Percentiles rank a stretch among this genome's conserved stretches.
These are phyloP conservation scores for Agrochola lota DNA, from an alignment of 2,888 invertebrate genomes.

Conservation along the genomic window DNA sequence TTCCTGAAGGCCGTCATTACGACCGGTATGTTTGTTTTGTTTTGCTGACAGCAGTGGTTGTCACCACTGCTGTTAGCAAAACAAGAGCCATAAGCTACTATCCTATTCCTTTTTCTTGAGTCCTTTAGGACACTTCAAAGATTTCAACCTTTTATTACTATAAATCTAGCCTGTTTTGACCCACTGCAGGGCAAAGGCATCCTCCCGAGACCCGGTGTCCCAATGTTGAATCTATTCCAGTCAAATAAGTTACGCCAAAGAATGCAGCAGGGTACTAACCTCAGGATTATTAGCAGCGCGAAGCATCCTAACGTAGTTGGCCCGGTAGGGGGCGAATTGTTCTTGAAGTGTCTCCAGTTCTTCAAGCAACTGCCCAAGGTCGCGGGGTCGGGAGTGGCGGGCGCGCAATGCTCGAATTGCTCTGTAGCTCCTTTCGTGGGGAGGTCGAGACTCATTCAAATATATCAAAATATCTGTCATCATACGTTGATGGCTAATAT, in stretches of 20 bases:
- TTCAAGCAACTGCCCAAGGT: conserved; percentile 76
- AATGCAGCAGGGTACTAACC: conserved; percentile 61
- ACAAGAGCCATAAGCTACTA: not conserved
- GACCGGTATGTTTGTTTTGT: too few species aligned
- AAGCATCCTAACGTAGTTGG: conserved; percentile 72
- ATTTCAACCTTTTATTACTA: not conserved
- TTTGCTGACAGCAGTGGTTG: too few species aligned
- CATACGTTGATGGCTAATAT: conserved; percentile 37
- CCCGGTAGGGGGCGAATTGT: conserved; percentile 77
- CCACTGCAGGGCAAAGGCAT: not conserved
- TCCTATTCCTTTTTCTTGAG: not conserved
- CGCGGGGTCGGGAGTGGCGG: conserved; percentile 75
- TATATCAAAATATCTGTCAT: conserved; percentile 25
- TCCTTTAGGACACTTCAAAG: not conserved
- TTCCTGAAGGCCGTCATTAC: not conserved
- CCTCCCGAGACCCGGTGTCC: not conserved
- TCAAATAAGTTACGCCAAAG: not conserved
- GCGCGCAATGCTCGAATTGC: conserved; percentile 69
- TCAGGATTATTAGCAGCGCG: conserved; percentile 67
- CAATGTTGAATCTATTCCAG: not conserved
- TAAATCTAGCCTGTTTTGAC: not conserved
- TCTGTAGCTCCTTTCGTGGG: conserved; percentile 65
- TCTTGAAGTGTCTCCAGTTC: conserved; percentile 77
- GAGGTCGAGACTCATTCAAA: conserved; percentile 30
- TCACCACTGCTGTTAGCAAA: not conserved